Base-by-base conservation (phyloP, 2,113 vertebrate species). In the Bettongia penicillata region DNA sequence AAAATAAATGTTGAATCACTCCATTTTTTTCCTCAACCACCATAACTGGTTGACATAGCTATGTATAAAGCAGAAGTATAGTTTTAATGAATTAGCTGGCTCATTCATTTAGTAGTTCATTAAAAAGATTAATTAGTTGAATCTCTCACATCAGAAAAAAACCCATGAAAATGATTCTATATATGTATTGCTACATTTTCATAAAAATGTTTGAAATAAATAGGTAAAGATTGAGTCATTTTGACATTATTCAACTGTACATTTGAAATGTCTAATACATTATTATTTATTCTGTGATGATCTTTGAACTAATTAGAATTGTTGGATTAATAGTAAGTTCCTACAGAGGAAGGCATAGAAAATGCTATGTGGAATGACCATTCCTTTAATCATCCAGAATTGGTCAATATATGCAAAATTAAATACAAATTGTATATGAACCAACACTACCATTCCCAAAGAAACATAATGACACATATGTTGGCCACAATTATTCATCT, bases 1-100 rank as follows among this genome's bases (percentile, higher is more conserved):
- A 68, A 95, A 93, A 94, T 92, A 89, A 31, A 51, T 84, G 23
- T 26, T 84, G 68, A 51, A 89, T 92, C 24, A 90, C 16, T 49
- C 3, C 48, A 8, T 22, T 90, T 94, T 84, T 5, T 91, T 90
- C 9, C 91, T 8, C 5, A 49, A 25, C 22, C 68, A 49, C 16
- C 89, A 77, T 25, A 68, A 52, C 8, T 47, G 49, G 23, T 47
- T 50, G 90, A 95, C 89, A 14, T 8, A 43, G 52, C 19, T 51
- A 25, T 24, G 47, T 24, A 3, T 68, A 90, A 95, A 37, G 28
- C 37, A 93, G 61, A 91, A 90, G 50, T 48, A 28, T 50, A 47
- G 14, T 3, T 19, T 43, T 49, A 90, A 50, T 50, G 90, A 49
- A 51, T 90, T 49, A 90, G 25, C 6, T 43, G 19, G 14, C 5